phyloP scores from a whole-genome alignment of 2,113 vertebrate species.

The Candoia aspera region DNA sequence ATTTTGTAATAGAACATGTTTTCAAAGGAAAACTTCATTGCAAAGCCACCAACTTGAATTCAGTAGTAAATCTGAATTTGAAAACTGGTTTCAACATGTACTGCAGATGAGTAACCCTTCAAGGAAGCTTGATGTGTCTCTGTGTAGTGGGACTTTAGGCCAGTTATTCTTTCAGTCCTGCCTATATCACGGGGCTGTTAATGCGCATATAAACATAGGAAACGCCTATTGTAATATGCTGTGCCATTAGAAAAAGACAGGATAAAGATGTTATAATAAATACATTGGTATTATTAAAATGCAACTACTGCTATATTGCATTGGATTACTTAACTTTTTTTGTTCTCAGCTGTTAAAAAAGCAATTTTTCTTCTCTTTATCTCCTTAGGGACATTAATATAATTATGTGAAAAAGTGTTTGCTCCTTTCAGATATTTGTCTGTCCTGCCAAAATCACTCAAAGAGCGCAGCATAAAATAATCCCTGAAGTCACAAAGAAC shows the following conservation, averaged over 20 bases:
- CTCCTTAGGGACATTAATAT: not conserved
- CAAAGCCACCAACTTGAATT: not conserved
- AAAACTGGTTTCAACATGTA: not conserved
- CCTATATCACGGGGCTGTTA: not conserved
- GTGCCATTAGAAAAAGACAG: not conserved
- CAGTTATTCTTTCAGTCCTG: not conserved
- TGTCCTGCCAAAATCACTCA: not conserved
- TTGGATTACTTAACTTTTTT: not conserved
- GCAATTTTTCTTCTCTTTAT: not conserved
- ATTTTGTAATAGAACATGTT: not conserved
- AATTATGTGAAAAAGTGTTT: not conserved
- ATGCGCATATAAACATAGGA: not conserved
- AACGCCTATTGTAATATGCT: not conserved
- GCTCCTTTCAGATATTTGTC: not conserved
- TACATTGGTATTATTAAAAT: not conserved
- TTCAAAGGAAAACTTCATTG: not conserved
- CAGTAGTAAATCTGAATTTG: not conserved
- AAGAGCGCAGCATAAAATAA: not conserved
- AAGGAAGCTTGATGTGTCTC: not conserved
- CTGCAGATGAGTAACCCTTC: too few relatives aligned
- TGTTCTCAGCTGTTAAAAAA: not conserved
- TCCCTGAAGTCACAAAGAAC: not conserved
- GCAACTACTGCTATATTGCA: not conserved
- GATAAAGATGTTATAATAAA: not conserved
- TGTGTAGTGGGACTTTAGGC: not conserved